A percentile compares a stretch with the other conserved stretches of the same genome.
Conservation (phyloP, 2,113 vertebrate genomes). For the Tamias sibiricus region DNA sequence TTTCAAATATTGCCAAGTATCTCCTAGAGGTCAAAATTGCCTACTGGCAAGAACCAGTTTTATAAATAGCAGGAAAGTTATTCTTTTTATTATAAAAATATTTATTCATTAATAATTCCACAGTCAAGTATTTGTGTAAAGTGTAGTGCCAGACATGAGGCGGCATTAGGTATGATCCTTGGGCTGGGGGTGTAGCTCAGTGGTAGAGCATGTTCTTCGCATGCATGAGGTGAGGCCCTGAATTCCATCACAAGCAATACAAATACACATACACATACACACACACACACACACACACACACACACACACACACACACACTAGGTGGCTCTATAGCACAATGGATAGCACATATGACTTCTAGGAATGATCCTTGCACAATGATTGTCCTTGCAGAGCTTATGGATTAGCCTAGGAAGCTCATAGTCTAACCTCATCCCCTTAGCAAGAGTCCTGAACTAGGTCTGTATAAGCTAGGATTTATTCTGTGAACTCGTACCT, state of each 20-base stretch:
- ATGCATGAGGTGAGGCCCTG: background rate
- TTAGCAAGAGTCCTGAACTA: background rate
- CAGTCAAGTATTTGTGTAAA: background rate
- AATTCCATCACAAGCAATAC: background rate
- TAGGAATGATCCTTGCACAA: background rate
- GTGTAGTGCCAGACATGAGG: background rate
- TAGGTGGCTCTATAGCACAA: background rate
- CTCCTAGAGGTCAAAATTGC: background rate
- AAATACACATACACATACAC: background rate
- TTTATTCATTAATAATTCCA: constrained; percentile 9
- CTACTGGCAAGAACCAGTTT: background rate
- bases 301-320: background rate
- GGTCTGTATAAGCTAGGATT: background rate
- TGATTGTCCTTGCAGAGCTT: background rate
- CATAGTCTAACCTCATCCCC: background rate
- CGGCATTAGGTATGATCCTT: background rate
- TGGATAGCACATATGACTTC: background rate
- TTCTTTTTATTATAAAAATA: constrained; percentile 23
- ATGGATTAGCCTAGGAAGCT: background rate
- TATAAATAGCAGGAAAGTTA: constrained; percentile 35
- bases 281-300: background rate
- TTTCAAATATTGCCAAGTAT: background rate
- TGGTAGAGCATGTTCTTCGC: background rate
- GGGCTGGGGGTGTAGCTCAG: background rate
- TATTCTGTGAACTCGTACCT: background rate